Evolutionary conservation across 1,140 invertebrate species (phyloP).

Genomic region (Halyomorpha halys): DNA sequence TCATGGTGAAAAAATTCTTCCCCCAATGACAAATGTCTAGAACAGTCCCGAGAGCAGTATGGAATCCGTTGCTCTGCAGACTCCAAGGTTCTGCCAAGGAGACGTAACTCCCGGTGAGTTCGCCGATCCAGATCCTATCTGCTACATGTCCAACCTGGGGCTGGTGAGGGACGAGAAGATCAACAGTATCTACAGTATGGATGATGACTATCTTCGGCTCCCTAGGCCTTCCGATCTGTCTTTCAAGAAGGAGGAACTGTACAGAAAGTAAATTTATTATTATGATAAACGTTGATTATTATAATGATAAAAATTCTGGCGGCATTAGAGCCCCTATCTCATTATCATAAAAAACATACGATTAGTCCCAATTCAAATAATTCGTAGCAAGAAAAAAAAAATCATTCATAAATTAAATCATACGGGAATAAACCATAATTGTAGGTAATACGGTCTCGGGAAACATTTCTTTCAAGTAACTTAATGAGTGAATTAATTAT

Average conservation of each 20-base stretch:
- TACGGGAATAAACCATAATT: too few relatives aligned
- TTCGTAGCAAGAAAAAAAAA: too few relatives aligned
- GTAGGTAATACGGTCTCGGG: too few relatives aligned
- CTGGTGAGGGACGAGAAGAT: conserved; percentile 7
- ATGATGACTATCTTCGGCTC: background rate
- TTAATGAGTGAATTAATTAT: too few relatives aligned
- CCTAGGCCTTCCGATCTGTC: background rate
- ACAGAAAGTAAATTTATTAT: background rate
- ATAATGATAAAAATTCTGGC: too few relatives aligned
- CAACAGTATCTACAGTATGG: background rate
- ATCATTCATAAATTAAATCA: too few relatives aligned
- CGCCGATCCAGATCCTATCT: background rate
- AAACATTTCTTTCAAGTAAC: too few relatives aligned
- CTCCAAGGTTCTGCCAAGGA: background rate
- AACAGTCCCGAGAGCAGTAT: background rate
- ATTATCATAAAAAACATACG: too few relatives aligned
- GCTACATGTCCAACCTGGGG: conserved; percentile 13
- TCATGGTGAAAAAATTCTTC: too few relatives aligned
- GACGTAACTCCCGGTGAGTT: background rate
- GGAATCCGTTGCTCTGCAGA: background rate
- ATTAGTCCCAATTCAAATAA: too few relatives aligned
- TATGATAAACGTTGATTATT: too few relatives aligned
- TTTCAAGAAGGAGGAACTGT: background rate
- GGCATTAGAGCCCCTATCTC: too few relatives aligned
- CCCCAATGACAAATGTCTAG: background rate